phyloP scores from a whole-genome alignment of 1,140 invertebrate species.

The Solenopsis invicta region DNA sequence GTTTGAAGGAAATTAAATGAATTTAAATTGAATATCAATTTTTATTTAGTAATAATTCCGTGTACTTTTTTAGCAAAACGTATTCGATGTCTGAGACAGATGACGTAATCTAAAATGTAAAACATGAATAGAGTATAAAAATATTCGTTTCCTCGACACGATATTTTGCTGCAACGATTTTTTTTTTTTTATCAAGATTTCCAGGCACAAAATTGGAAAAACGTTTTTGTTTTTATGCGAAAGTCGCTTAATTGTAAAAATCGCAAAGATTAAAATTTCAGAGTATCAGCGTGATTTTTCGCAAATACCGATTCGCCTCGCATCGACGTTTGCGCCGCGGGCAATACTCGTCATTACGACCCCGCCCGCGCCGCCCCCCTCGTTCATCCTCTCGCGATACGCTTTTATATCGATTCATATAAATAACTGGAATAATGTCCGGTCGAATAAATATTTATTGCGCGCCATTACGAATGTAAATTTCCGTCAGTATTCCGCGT shows the following conservation, averaged over 20 bases:
- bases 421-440: conserved; percentile 65
- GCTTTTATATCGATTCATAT: conserved; percentile 59
- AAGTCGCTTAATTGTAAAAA: conserved; percentile 7
- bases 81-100: background rate
- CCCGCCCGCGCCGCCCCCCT: background rate
- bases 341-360: conserved; percentile 53
- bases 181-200: background rate
- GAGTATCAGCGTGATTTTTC: conserved; percentile 45
- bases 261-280: conserved; percentile 26
- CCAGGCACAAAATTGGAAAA: background rate
- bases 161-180: background rate
- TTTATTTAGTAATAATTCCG: too few relatives aligned
- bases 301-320: conserved; percentile 24
- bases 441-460: conserved; percentile 63
- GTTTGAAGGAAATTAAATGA: too few relatives aligned
- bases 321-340: conserved; percentile 16
- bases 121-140: background rate
- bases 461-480: conserved; percentile 62
- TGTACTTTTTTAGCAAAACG: too few relatives aligned
- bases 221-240: background rate
- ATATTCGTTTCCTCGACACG: background rate
- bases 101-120: conserved; percentile 1
- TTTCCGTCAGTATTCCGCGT: conserved; percentile 54
- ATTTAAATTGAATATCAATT: too few relatives aligned
- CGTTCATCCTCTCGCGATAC: conserved; percentile 20